These are phyloP conservation scores for Euura saliciscinereae DNA, from an alignment of 1,140 invertebrate species.

Conservation along the genomic window DNA sequence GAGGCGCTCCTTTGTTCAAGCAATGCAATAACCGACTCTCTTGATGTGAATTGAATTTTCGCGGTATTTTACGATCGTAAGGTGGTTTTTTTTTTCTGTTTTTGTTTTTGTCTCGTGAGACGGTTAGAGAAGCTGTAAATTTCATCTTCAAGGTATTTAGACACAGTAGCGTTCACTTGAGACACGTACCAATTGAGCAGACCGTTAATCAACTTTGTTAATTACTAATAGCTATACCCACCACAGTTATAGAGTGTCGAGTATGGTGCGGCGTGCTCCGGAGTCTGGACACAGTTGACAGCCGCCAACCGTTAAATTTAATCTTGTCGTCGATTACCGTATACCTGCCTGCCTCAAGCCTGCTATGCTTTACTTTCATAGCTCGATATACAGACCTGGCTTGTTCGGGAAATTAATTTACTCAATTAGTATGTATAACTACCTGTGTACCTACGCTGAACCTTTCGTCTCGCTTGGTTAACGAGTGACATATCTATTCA, in stretches of 20 bases:
- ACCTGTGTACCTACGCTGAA: neutral
- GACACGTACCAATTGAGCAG: neutral
- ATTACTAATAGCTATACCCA: neutral
- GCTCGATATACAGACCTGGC: neutral
- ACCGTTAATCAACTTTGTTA: conserved; percentile 1
- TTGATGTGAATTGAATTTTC: too few species aligned
- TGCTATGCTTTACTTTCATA: neutral
- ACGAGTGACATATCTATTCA: too few species aligned
- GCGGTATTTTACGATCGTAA: too few species aligned
- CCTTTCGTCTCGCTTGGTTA: too few species aligned
- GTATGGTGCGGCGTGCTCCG: neutral
- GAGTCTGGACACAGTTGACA: neutral
- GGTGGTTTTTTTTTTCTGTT: too few species aligned
- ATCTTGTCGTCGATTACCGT: neutral
- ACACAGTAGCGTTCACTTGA: neutral
- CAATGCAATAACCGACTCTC: too few species aligned
- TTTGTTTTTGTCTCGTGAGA: too few species aligned
- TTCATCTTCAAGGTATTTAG: too few species aligned
- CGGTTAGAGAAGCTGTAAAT: too few species aligned
- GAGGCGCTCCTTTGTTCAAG: neutral
- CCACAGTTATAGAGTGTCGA: too few species aligned
- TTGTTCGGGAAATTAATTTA: neutral
- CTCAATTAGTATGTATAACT: neutral
- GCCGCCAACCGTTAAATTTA: conserved; percentile 4
- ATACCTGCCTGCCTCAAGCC: neutral